Evolutionary conservation across 2,797 vertebrate genomes (phyloP).

Genomic region (Aulostomus chinensis): DNA sequence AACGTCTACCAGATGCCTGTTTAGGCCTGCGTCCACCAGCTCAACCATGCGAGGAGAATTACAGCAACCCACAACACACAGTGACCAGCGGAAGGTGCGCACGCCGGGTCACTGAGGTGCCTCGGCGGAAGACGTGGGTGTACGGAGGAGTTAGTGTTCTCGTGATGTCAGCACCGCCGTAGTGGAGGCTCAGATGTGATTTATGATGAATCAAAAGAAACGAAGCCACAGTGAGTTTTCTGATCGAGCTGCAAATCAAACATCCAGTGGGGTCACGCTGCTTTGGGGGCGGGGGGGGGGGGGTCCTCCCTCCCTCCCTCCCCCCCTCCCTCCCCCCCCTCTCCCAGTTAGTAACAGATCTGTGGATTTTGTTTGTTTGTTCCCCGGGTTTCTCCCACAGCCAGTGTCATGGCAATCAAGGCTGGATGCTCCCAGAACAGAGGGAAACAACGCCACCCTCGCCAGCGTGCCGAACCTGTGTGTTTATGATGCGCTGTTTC

Average conservation of each 20-base stretch:
- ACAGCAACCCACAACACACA: conserved; percentile 18
- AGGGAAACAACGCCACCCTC: conserved; percentile 27
- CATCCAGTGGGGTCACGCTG: conserved; percentile 49
- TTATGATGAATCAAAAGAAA: conserved; percentile 50
- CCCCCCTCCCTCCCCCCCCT: neutral
- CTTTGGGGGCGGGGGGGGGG: conserved; percentile 20
- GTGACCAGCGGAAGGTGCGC: conserved; percentile 8
- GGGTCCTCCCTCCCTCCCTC: conserved; percentile 11
- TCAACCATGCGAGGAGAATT: conserved; percentile 37
- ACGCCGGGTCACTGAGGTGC: conserved; percentile 9
- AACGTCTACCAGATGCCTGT: conserved; percentile 73
- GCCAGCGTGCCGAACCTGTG: conserved; percentile 37
- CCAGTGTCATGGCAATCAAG: conserved; percentile 51
- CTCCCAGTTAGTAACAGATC: conserved; percentile 39
- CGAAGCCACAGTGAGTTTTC: conserved; percentile 41
- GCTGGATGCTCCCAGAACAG: conserved; percentile 32
- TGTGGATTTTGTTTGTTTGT: conserved; percentile 51
- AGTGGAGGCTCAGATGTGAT: conserved; percentile 37
- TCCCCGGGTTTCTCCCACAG: conserved; percentile 33
- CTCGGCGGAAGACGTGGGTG: conserved; percentile 15
- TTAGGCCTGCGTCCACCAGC: conserved; percentile 16
- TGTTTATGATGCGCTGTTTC: conserved; percentile 66
- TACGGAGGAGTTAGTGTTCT: conserved; percentile 39
- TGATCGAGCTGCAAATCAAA: conserved; percentile 52
- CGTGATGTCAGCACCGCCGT: conserved; percentile 24